Percentiles rank a stretch among this genome's conserved stretches.
These are phyloP conservation scores for Halcyon chelicuti DNA, from an alignment of 2,797 vertebrate genomes.

Conservation along the genomic window DNA sequence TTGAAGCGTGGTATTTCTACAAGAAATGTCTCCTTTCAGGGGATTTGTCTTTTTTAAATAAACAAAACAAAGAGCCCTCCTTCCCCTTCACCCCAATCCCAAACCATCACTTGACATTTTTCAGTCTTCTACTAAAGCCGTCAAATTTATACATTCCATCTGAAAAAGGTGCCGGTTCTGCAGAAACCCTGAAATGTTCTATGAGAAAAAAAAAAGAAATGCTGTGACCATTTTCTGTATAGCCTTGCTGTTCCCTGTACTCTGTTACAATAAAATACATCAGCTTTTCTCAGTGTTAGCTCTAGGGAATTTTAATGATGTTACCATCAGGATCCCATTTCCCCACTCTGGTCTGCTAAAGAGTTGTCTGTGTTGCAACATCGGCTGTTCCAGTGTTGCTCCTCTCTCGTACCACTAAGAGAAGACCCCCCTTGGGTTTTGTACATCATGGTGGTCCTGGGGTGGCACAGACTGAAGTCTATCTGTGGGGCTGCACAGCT, in stretches of 20 bases:
- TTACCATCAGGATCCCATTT: not conserved
- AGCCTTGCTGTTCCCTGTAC: not conserved
- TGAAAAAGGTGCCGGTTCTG: not conserved
- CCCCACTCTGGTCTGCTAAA: not conserved
- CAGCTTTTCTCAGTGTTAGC: not conserved
- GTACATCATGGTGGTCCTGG: too few relatives aligned
- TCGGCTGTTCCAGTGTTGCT: rapidly evolving
- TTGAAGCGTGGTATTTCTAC: not conserved
- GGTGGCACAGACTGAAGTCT: rapidly evolving
- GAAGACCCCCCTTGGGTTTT: rapidly evolving
- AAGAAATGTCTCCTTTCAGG: slow-evolving; percentile 35
- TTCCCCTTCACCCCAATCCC: not conserved
- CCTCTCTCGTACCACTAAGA: not conserved
- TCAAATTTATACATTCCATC: not conserved
- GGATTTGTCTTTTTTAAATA: slow-evolving; percentile 19
- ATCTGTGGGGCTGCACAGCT: rapidly evolving
- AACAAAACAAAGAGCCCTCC: not conserved
- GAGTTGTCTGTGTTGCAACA: not conserved
- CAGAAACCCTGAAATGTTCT: not conserved
- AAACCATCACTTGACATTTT: slow-evolving; percentile 10
- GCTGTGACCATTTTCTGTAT: rapidly evolving
- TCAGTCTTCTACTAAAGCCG: not conserved
- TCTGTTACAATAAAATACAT: not conserved
- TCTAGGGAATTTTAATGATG: not conserved
- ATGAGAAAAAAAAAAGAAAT: not conserved